Evolutionary conservation across 2,797 vertebrate genomes (phyloP).

Genomic region (Etheostoma nigrum): DNA sequence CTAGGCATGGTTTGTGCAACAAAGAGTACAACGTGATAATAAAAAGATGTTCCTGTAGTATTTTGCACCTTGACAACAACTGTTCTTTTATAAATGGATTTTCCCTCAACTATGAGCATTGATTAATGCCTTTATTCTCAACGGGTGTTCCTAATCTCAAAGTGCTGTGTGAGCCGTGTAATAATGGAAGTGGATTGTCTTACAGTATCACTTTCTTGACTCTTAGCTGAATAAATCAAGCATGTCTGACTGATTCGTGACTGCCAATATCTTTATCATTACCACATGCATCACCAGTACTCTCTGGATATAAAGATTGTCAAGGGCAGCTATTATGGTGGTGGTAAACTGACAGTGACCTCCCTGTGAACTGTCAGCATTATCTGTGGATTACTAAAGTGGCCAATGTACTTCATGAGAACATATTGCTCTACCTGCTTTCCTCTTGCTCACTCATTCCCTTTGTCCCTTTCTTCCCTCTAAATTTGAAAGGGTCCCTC

Average conservation of each 20-base stretch:
- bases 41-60: constrained; percentile 11
- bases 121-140: constrained; percentile 50
- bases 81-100: constrained; percentile 36
- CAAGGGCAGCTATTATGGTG: constrained; percentile 64
- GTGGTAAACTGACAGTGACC: constrained; percentile 65
- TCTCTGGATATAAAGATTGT: constrained; percentile 57
- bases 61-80: constrained; percentile 15
- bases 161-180: constrained; percentile 32
- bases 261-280: constrained; percentile 64
- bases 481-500: constrained; percentile 43
- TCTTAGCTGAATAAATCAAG: constrained; percentile 56
- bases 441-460: background rate
- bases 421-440: constrained; percentile 2
- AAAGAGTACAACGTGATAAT: background rate
- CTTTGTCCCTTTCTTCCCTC: constrained; percentile 29
- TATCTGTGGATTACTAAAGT: constrained; percentile 72
- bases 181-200: constrained; percentile 58
- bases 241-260: constrained; percentile 71
- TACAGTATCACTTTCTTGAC: constrained; percentile 35
- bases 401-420: constrained; percentile 10
- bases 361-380: constrained; percentile 64
- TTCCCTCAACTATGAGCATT: constrained; percentile 28
- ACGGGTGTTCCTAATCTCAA: constrained; percentile 47
- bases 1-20: constrained; percentile 18
- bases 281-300: constrained; percentile 52